A percentile compares a stretch with the other conserved stretches of the same genome.
Conservation (phyloP, 1,140 invertebrate genomes). For the Cephus cinctus region DNA sequence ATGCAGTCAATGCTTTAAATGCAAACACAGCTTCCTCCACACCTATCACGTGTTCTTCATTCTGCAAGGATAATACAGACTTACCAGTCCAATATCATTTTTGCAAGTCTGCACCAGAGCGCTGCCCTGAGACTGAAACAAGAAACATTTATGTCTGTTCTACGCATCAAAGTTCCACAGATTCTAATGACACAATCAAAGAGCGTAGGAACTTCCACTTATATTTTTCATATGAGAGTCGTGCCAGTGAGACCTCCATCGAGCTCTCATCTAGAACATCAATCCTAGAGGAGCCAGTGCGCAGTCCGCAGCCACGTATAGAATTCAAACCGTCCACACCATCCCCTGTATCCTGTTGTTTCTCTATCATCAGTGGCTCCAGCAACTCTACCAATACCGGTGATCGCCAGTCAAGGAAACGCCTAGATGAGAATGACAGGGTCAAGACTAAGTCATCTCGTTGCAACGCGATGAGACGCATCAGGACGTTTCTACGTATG, state of each 20-base stretch:
- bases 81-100: constrained; percentile 23
- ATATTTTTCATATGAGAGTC: constrained; percentile 44
- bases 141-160: constrained; percentile 39
- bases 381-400: background rate
- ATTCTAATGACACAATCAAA: constrained; percentile 1
- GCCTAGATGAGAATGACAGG: constrained; percentile 13
- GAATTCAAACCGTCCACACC: constrained; percentile 45
- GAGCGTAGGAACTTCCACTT: constrained; percentile 43
- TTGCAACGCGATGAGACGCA: constrained; percentile 42
- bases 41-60: constrained; percentile 46
- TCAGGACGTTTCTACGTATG: constrained; percentile 41
- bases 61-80: constrained; percentile 7
- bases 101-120: constrained; percentile 16
- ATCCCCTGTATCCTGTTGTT: constrained; percentile 50
- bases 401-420: background rate
- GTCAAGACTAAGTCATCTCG: constrained; percentile 18
- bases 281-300: too few relatives aligned
- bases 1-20: background rate
- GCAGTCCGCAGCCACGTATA: background rate
- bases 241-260: constrained; percentile 40
- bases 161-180: constrained; percentile 20
- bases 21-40: too few relatives aligned
- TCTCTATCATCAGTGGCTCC: constrained; percentile 39
- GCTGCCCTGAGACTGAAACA: constrained; percentile 10
- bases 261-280: constrained; percentile 33